These are phyloP conservation scores for Ostrea denselamellosa DNA, from an alignment of 1,140 invertebrate genomes.

Conservation along the genomic window DNA sequence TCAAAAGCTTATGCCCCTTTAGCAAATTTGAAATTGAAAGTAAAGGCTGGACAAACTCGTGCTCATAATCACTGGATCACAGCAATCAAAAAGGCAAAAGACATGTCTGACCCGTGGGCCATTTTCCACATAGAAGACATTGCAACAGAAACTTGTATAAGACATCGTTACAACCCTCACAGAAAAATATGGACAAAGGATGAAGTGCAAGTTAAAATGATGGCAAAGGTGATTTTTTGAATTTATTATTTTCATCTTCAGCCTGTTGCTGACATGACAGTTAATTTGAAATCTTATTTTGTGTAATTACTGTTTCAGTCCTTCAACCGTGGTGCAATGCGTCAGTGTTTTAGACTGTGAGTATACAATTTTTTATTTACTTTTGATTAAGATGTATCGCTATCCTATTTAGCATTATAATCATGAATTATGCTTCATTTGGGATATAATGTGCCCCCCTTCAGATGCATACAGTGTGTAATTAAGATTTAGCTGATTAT, in stretches of 20 bases:
- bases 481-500: too few species aligned
- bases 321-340: conserved; percentile 83
- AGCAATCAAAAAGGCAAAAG: conserved; percentile 63
- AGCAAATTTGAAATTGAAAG: conserved; percentile 24
- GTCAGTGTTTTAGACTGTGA: conserved; percentile 82
- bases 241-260: background rate
- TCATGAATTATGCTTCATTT: too few species aligned
- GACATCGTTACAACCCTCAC: conserved; percentile 74
- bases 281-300: background rate
- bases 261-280: background rate
- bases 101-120: conserved; percentile 72
- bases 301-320: conserved; percentile 72
- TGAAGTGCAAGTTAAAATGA: conserved; percentile 74
- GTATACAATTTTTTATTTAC: conserved; percentile 61
- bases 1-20: conserved; percentile 57
- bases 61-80: conserved; percentile 65
- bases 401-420: too few species aligned
- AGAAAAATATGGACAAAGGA: conserved; percentile 73
- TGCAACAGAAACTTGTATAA: conserved; percentile 65
- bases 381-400: background rate
- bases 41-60: conserved; percentile 55
- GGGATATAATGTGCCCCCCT: too few species aligned
- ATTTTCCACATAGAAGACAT: conserved; percentile 71
- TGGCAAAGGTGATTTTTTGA: conserved; percentile 66
- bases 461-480: too few species aligned